Base-by-base conservation (phyloP, 2,113 vertebrate species). In the Syngnathus typhle region DNA sequence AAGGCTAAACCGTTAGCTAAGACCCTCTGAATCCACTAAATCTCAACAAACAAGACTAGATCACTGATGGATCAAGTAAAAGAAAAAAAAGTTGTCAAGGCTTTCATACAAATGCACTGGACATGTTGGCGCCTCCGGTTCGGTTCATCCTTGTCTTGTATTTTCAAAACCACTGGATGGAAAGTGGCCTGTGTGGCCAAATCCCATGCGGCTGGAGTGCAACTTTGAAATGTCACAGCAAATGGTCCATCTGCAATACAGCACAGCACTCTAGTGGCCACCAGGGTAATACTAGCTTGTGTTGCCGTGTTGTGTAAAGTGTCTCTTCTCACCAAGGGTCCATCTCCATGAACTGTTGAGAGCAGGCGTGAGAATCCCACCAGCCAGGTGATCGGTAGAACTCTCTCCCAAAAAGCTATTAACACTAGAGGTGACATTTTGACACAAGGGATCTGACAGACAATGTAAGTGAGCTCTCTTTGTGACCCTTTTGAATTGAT, bases 261-360 rank as follows among this genome's bases (percentile, higher is more conserved):
- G 88, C 89, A 91, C 87, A 90, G 91, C 91, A 90, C 89, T 91
- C 90, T 92, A 90, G 91, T 92, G 91, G 90, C 81, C 88, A 89
- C 81, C 65, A 62, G 75, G 78, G 85, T 87, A 89, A 88, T 73
- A 61, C 71, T 67, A 83, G 64, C 65, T 23, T 79, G 6, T 74
- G 70, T 15, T 63, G 73, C 46, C 65, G 41, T 64, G 66, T 75
- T 64, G 65, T 52, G 58, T 60, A 52, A 27, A 39, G 56, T 44
- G 69, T 36, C 12, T 32, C 66, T 39, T 69, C 19, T 65, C 72
- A 36, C 54, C 52, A 46, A 56, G 21, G 16, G 32, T 67, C 46
- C 41, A 37, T 65, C 49, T 58, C 37, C 9, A 63, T 73, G 58
- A 79, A 79, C 46, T 72, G 44, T 43, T 38, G 16, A 73, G 44